phyloP scores from a whole-genome alignment of 1,140 invertebrate genomes.

The Vollenhovia emeryi region DNA sequence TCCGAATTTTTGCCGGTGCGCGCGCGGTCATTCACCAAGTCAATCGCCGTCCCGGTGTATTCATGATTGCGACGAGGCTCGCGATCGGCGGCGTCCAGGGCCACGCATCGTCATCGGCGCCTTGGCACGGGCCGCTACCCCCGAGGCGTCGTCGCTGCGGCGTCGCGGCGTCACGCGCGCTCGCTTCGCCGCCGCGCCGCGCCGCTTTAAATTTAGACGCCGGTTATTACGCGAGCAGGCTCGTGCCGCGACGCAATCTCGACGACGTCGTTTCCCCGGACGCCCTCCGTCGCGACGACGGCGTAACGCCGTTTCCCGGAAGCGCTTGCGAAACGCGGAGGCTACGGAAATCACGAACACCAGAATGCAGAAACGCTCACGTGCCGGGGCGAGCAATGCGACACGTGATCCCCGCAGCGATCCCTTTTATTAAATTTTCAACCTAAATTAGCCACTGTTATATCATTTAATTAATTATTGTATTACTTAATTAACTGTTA shows the following conservation, averaged over 20 bases:
- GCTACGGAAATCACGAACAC: conserved; percentile 38
- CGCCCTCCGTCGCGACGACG: conserved; percentile 11
- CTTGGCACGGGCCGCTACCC: conserved; percentile 58
- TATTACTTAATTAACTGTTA: conserved; percentile 11
- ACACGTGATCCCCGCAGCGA: not conserved
- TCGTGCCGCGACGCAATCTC: conserved; percentile 49
- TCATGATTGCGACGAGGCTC: conserved; percentile 58
- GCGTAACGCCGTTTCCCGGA: conserved; percentile 57
- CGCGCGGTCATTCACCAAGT: conserved; percentile 72
- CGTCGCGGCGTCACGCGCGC: conserved; percentile 63
- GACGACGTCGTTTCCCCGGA: conserved; percentile 15
- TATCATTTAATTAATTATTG: conserved; percentile 21
- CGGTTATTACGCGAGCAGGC: conserved; percentile 69
- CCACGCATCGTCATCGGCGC: conserved; percentile 62
- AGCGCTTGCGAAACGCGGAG: conserved; percentile 54
- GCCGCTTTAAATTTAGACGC: conserved; percentile 70
- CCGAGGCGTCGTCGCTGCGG: not conserved
- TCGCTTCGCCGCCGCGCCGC: conserved; percentile 17
- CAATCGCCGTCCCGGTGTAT: conserved; percentile 55
- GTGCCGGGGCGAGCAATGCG: not conserved
- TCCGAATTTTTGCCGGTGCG: not conserved
- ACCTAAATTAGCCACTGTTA: conserved; percentile 17
- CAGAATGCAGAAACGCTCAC: not conserved
- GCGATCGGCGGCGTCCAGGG: conserved; percentile 46
- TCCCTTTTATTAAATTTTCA: not conserved